A percentile compares a stretch with the other conserved stretches of the same genome.
These are phyloP conservation scores for Limnothrissa miodon DNA, from an alignment of 2,113 vertebrate species.

Conservation along the genomic window DNA sequence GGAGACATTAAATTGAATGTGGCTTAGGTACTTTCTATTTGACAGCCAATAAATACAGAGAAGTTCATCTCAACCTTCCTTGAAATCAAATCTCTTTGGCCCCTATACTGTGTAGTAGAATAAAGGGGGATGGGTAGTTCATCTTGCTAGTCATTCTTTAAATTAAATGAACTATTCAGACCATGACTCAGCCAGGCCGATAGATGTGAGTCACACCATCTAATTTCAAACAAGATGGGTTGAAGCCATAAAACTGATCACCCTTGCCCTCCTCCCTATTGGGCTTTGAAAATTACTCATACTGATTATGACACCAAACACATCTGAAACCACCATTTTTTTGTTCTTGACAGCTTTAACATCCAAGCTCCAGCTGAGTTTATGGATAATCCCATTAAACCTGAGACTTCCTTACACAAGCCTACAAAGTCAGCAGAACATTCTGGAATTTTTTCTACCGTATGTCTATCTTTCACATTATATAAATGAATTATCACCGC, in stretches of 20 bases:
- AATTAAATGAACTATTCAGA: background rate
- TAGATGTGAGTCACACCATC: background rate
- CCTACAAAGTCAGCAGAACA: background rate
- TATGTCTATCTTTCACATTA: background rate
- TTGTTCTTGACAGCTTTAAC: background rate
- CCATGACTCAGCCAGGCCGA: background rate
- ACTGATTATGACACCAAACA: background rate
- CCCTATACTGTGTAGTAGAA: background rate
- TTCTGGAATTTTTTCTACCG: background rate
- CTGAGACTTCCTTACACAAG: background rate
- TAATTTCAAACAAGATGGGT: background rate
- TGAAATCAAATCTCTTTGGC: background rate
- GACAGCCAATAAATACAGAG: background rate
- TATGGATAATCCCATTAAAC: background rate
- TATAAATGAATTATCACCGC: background rate
- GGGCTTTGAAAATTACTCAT: background rate
- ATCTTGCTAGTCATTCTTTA: background rate
- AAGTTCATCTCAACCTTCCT: background rate
- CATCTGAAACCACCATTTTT: background rate
- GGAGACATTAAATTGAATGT: background rate
- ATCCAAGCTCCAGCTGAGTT: background rate
- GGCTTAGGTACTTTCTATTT: background rate
- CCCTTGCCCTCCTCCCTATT: background rate
- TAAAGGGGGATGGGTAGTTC: background rate
- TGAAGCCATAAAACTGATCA: background rate